Evolutionary conservation across 2,113 vertebrate species (phyloP).

Genomic region (Dermatemys mawii): DNA sequence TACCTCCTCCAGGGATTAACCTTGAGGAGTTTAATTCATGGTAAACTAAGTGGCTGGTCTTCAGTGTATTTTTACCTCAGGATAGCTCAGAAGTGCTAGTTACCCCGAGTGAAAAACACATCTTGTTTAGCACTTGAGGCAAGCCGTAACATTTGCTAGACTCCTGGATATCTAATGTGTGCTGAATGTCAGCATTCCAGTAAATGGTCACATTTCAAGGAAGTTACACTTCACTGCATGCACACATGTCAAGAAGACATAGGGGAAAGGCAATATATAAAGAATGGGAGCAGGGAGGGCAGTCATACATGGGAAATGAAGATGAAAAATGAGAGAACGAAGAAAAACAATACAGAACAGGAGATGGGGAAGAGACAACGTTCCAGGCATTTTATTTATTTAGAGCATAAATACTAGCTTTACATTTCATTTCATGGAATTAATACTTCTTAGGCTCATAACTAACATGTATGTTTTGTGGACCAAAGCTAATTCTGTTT

Average conservation of each 20-base stretch:
- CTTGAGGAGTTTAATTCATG: too few species aligned
- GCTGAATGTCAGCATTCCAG: background rate
- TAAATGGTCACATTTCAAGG: background rate
- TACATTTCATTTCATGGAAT: background rate
- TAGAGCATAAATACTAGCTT: background rate
- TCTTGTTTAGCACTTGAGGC: background rate
- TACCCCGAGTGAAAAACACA: background rate
- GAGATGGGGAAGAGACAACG: rapidly evolving
- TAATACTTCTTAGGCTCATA: background rate
- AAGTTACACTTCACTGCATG: background rate
- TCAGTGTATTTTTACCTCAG: background rate
- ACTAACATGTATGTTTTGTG: background rate
- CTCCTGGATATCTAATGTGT: background rate
- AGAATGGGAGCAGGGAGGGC: background rate
- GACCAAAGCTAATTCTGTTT: background rate
- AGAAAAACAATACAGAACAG: background rate
- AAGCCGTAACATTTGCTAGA: background rate
- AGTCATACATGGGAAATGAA: background rate
- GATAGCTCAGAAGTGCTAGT: too few species aligned
- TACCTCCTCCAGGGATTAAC: background rate
- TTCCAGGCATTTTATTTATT: background rate
- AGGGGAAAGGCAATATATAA: background rate
- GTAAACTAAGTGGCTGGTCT: background rate
- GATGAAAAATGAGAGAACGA: background rate
- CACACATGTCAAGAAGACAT: background rate